phyloP scores from a whole-genome alignment of 2,888 invertebrate species.

The Calameuta idolon region DNA sequence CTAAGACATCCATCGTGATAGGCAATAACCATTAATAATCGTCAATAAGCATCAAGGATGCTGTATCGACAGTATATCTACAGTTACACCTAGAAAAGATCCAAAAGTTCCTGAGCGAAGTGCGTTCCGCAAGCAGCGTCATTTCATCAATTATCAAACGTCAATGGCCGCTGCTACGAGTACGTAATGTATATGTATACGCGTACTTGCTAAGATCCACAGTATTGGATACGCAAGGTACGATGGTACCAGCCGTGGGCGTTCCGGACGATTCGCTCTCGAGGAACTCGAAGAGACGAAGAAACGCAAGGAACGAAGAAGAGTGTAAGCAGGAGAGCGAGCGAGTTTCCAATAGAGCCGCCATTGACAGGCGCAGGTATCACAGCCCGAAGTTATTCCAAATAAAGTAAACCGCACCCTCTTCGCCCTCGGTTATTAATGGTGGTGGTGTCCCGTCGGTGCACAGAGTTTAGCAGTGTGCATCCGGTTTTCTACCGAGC shows the following conservation, averaged over 20 bases:
- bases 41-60: conserved; percentile 12
- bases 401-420: conserved; percentile 42
- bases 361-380: conserved; percentile 37
- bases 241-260: conserved; percentile 28
- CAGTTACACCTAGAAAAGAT: background rate
- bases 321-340: conserved; percentile 24
- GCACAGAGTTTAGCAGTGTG: conserved; percentile 45
- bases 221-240: conserved; percentile 21
- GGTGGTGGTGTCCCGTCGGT: conserved; percentile 36
- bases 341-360: conserved; percentile 29
- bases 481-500: conserved; percentile 48
- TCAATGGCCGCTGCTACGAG: conserved; percentile 23
- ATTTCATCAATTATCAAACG: conserved; percentile 47
- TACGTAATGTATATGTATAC: conserved; percentile 13
- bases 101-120: background rate
- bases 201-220: conserved; percentile 10
- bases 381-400: conserved; percentile 36
- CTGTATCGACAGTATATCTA: background rate
- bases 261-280: conserved; percentile 31
- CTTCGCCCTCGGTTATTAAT: conserved; percentile 50
- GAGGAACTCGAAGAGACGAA: background rate
- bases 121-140: conserved; percentile 30
- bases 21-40: conserved; percentile 30
- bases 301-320: conserved; percentile 13
- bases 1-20: conserved; percentile 26